Evolutionary conservation across 2,113 vertebrate genomes (phyloP), one percentile per base, ranked within the genome.

Genomic region (Oncorhynchus kisutch): DNA sequence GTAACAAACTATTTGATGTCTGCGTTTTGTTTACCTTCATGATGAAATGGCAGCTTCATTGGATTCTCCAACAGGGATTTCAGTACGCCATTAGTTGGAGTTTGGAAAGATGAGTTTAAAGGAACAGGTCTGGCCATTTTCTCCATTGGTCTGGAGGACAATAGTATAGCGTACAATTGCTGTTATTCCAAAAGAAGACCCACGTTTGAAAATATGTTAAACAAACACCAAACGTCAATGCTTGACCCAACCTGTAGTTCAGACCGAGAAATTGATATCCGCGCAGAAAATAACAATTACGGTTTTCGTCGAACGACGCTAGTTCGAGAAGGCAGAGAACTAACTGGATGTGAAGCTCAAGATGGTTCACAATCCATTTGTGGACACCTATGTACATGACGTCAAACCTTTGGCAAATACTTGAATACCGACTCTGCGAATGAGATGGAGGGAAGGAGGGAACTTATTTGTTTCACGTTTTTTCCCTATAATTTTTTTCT

Each of bases 31-130:
- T 94, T 94, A 98, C 97, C 96, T 91, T 98, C 95, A 18, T 96
- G 96, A 59, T 96, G 94, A 79, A 98, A 96, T 48, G 97, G 96
- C 86, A 98, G 93, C 90, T 98, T 99, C 78, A 98, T 94, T 6
- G 97, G 97, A 77, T 99, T 99, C 81, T 99, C 97, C 95, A 99
- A 95, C 82, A 99, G 92, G 60, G 97, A 98, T 85, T 98, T 98
- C 76, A 99, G 95, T 59, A 99, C 97, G 77, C 97, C 96, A 86
- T 99, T 96, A 57, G 95, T 95, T 87, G 96, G 96, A 87, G 96
- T 96, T 86, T 96, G 92, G 90, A 97, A 99, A 90, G 94, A 91
- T 86, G 95, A 88, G 82, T 95, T 96, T 78, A 96, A 71, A 69
- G 95, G 86, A 78, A 96, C 92, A 90, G 95, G 94, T 93, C 96